Conservation (phyloP, 2,797 vertebrate genomes). For the Helicolenus hilgendorfi region DNA sequence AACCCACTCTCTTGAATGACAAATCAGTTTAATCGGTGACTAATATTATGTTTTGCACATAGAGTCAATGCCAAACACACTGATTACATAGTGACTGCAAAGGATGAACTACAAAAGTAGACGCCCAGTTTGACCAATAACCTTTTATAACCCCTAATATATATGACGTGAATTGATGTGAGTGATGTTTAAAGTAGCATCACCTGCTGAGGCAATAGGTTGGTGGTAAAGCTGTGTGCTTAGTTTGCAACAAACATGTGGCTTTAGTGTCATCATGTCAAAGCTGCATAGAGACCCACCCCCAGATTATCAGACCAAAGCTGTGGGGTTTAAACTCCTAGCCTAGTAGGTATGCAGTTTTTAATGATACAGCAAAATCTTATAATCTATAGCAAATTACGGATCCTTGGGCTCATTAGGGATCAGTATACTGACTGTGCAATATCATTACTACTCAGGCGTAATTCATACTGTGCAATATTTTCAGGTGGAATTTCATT, state of each 20-base stretch:
- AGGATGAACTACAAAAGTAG: neutral
- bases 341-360: too few relatives aligned
- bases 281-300: neutral
- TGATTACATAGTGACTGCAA: neutral
- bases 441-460: too few relatives aligned
- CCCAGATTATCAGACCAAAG: neutral
- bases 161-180: neutral
- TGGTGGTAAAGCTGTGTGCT: too few relatives aligned
- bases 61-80: neutral
- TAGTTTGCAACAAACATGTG: too few relatives aligned
- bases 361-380: neutral
- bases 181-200: too few relatives aligned
- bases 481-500: too few relatives aligned
- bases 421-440: too few relatives aligned
- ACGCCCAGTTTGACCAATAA: too few relatives aligned
- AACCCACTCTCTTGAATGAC: neutral
- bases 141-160: neutral
- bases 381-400: too few relatives aligned
- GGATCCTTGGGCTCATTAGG: too few relatives aligned
- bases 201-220: too few relatives aligned
- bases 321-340: neutral
- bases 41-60: neutral
- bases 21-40: neutral
- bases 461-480: too few relatives aligned
- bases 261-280: neutral